Evolutionary conservation across 1,140 invertebrate genomes (phyloP).

Genomic region (Scaptomyza pallida): DNA sequence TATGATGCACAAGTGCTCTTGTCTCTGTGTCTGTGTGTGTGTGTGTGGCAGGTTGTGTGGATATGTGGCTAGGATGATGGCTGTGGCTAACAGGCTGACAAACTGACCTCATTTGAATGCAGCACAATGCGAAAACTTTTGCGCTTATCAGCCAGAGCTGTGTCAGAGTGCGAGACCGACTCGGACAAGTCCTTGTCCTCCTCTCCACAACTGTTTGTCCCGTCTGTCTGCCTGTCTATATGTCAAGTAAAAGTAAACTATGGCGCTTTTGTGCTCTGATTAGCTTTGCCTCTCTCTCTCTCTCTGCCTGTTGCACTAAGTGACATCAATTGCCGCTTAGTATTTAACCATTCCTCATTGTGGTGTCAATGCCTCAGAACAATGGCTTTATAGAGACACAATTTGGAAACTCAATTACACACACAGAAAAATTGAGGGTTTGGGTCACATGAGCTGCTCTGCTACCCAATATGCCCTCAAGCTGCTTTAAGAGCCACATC

Average conservation of each 20-base stretch:
- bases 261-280: slow-evolving; percentile 41
- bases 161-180: neutral
- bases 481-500: slow-evolving; percentile 40
- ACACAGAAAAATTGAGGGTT: neutral
- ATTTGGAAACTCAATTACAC: neutral
- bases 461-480: slow-evolving; percentile 8
- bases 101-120: slow-evolving; percentile 64
- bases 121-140: slow-evolving; percentile 54
- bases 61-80: neutral
- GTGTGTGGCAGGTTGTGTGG: slow-evolving; percentile 15
- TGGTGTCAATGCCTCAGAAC: slow-evolving; percentile 9
- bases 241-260: slow-evolving; percentile 30
- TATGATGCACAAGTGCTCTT: slow-evolving; percentile 22
- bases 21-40: neutral
- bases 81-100: slow-evolving; percentile 2
- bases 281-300: slow-evolving; percentile 40
- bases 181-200: too few relatives aligned
- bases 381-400: too few relatives aligned
- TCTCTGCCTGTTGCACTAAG: slow-evolving; percentile 20
- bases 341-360: slow-evolving; percentile 25
- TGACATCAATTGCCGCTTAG: slow-evolving; percentile 41
- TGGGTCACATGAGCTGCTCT: neutral
- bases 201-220: too few relatives aligned
- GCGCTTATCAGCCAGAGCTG: slow-evolving; percentile 54
- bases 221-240: neutral